Evolutionary conservation across 1,140 invertebrate species (phyloP).

Genomic region (Drosophila melanica): DNA sequence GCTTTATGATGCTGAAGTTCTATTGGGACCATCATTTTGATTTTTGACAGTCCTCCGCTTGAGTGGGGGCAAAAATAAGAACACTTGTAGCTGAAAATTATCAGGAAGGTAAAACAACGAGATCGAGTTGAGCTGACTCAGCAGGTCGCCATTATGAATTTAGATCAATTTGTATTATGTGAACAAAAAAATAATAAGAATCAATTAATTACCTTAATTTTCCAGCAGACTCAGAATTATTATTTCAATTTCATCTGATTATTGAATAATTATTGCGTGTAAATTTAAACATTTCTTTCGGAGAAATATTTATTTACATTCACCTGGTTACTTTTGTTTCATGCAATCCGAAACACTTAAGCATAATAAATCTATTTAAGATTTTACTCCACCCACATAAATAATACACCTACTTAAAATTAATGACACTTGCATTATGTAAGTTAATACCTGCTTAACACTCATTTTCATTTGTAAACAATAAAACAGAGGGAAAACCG

Average conservation of each 20-base stretch:
- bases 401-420: background rate
- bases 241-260: background rate
- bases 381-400: background rate
- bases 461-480: constrained; percentile 5
- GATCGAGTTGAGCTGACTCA: constrained; percentile 17
- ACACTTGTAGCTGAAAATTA: constrained; percentile 39
- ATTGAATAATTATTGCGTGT: background rate
- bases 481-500: constrained; percentile 32
- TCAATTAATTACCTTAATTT: background rate
- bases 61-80: background rate
- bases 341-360: too few species aligned
- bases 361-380: background rate
- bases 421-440: background rate
- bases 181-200: background rate
- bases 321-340: too few species aligned
- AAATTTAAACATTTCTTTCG: background rate
- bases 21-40: constrained; percentile 67
- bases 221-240: background rate
- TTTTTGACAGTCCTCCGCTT: constrained; percentile 45
- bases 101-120: constrained; percentile 8
- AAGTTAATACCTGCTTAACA: constrained; percentile 8
- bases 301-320: too few species aligned
- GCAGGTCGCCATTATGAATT: constrained; percentile 5
- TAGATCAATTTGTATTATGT: constrained; percentile 8
- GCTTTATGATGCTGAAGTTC: constrained; percentile 42